Conservation (phyloP, 2,797 vertebrate genomes). For the Phalloptychus januarius region DNA sequence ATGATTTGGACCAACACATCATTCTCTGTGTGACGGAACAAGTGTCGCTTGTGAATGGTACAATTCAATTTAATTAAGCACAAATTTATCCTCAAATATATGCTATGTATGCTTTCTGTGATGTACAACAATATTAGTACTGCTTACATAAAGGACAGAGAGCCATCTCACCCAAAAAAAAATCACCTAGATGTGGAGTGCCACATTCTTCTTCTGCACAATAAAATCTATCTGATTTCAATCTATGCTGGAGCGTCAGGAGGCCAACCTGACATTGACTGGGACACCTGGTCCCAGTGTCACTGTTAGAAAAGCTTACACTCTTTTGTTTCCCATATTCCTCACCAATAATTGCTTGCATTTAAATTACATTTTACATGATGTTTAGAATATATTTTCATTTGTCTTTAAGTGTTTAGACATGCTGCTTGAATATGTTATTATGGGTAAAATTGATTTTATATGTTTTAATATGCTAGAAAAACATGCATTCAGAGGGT, state of each 20-base stretch:
- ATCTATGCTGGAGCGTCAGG: neutral
- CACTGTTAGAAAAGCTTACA: neutral
- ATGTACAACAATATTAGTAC: neutral
- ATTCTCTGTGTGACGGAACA: neutral
- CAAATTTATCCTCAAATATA: no score
- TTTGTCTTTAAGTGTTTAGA: neutral
- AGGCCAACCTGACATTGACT: neutral
- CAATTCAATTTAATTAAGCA: no score
- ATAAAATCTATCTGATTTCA: neutral
- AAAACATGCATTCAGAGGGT: neutral
- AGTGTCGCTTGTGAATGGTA: neutral
- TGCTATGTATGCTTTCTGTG: no score
- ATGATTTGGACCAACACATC: neutral
- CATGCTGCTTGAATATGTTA: neutral
- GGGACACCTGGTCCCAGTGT: neutral
- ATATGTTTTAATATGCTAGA: neutral
- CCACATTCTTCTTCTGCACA: neutral
- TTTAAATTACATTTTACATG: neutral
- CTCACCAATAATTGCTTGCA: neutral
- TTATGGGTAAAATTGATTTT: neutral
- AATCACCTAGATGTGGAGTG: neutral
- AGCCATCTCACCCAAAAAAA: neutral
- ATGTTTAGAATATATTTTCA: neutral
- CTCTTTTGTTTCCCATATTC: neutral
- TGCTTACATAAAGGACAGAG: neutral